A percentile compares a stretch with the other conserved stretches of the same genome.
Conservation (phyloP, 2,797 vertebrate genomes). For the Ctenosaura bakeri region DNA sequence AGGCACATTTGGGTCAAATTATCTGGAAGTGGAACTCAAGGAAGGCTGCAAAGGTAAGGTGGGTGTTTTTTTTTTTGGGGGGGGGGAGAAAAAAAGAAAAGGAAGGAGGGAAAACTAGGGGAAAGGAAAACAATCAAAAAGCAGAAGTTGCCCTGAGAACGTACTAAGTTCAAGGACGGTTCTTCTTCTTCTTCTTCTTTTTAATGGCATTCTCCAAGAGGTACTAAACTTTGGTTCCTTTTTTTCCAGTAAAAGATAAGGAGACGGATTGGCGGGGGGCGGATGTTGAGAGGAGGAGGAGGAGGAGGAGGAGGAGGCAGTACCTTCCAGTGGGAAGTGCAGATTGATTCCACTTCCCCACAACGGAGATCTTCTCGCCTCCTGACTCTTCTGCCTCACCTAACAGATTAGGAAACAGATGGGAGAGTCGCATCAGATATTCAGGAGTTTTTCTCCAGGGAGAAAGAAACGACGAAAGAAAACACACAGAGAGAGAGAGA, state of each 20-base stretch:
- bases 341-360: background rate
- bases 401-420: constrained; percentile 63
- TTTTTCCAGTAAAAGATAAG: constrained; percentile 20
- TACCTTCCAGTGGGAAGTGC: background rate
- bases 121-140: background rate
- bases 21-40: background rate
- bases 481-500: background rate
- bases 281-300: too few species aligned
- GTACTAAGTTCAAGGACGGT: background rate
- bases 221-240: constrained; percentile 35
- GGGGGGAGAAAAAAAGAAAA: background rate
- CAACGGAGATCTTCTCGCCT: constrained; percentile 45
- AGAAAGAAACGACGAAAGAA: background rate
- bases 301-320: background rate
- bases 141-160: constrained; percentile 46
- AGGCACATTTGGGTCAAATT: background rate
- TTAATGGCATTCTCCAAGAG: constrained; percentile 13
- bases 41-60: constrained; percentile 22
- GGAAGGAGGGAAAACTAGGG: background rate
- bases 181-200: background rate
- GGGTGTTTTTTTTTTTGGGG: background rate
- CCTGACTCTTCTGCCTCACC: constrained; percentile 44
- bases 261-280: accelerated
- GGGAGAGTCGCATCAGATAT: constrained; percentile 44
- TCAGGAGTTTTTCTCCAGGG: constrained; percentile 24